phyloP scores from a whole-genome alignment of 2,113 vertebrate species.

The Tenebrosternarchus preto region DNA sequence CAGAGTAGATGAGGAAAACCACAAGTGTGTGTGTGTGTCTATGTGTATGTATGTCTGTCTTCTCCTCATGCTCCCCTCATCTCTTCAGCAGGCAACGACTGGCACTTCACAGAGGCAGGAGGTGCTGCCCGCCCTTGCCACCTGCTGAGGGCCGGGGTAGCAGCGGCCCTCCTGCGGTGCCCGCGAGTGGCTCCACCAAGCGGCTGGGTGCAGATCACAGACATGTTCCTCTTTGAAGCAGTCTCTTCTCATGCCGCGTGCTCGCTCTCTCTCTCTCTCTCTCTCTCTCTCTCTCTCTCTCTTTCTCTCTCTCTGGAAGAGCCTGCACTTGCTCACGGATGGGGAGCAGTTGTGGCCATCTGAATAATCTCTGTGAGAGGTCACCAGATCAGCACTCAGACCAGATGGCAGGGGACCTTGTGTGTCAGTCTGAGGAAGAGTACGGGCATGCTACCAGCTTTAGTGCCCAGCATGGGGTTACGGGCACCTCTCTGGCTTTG shows the following conservation, averaged over 20 bases:
- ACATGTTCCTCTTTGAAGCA: not conserved
- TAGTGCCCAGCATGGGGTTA: slow-evolving; percentile 39
- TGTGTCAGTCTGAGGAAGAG: slow-evolving; percentile 56
- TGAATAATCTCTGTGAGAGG: slow-evolving; percentile 57
- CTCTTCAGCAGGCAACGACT: slow-evolving; percentile 19
- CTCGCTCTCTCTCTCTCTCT: slow-evolving; percentile 11
- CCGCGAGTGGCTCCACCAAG: not conserved
- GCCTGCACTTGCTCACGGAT: slow-evolving; percentile 26
- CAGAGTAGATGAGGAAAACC: not conserved
- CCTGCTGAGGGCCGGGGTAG: slow-evolving; percentile 4
- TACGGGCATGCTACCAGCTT: slow-evolving; percentile 48
- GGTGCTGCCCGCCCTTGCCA: not conserved
- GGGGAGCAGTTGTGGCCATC: slow-evolving; percentile 56
- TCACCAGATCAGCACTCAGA: slow-evolving; percentile 44
- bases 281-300: slow-evolving; percentile 7
- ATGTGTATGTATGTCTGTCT: not conserved
- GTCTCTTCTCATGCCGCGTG: not conserved
- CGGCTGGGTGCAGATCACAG: slow-evolving; percentile 11
- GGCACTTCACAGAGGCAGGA: not conserved
- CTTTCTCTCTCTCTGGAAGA: slow-evolving; percentile 21
- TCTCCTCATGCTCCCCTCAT: not conserved
- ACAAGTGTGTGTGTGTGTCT: not conserved
- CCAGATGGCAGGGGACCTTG: slow-evolving; percentile 65
- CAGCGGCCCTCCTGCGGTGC: slow-evolving; percentile 15
- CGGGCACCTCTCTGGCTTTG: slow-evolving; percentile 26